Conservation (phyloP, 2,888 invertebrate species). For the Cepaea hortensis region DNA sequence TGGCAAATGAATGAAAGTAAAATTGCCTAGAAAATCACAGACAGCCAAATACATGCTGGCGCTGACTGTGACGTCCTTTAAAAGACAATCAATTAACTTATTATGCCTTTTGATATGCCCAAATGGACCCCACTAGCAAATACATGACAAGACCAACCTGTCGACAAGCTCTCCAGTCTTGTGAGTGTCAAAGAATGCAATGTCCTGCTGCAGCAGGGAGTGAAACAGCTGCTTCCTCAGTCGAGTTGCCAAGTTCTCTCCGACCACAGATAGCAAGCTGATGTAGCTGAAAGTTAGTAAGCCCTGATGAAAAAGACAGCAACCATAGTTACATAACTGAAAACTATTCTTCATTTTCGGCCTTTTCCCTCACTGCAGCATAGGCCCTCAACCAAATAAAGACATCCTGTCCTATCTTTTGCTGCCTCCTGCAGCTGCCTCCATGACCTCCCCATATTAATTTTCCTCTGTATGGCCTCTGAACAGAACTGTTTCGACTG, state of each 20-base stretch:
- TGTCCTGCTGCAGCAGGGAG: slow-evolving; percentile 89
- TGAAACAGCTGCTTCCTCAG: slow-evolving; percentile 89
- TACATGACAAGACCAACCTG: slow-evolving; percentile 79
- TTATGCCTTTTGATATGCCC: not conserved
- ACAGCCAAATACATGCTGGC: too few relatives aligned
- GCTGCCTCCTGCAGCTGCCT: too few relatives aligned
- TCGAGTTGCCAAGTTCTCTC: slow-evolving; percentile 89
- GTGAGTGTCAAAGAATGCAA: slow-evolving; percentile 92
- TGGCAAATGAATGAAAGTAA: too few relatives aligned
- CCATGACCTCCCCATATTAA: too few relatives aligned
- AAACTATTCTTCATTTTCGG: not conserved
- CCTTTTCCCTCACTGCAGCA: too few relatives aligned
- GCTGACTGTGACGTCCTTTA: too few relatives aligned
- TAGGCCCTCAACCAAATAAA: too few relatives aligned
- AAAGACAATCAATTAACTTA: too few relatives aligned
- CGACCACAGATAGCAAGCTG: slow-evolving; percentile 88
- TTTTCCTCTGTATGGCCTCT: too few relatives aligned
- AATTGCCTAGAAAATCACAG: too few relatives aligned
- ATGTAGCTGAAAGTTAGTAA: slow-evolving; percentile 93
- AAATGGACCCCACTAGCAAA: not conserved
- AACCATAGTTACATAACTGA: not conserved
- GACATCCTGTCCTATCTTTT: too few relatives aligned
- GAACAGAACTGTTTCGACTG: too few relatives aligned
- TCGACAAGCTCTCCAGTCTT: slow-evolving; percentile 94
- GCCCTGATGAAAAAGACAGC: slow-evolving; percentile 81